Percentiles rank a stretch among this genome's conserved stretches.
Conservation (phyloP, 2,888 invertebrate species). For the Philereme transversata region DNA sequence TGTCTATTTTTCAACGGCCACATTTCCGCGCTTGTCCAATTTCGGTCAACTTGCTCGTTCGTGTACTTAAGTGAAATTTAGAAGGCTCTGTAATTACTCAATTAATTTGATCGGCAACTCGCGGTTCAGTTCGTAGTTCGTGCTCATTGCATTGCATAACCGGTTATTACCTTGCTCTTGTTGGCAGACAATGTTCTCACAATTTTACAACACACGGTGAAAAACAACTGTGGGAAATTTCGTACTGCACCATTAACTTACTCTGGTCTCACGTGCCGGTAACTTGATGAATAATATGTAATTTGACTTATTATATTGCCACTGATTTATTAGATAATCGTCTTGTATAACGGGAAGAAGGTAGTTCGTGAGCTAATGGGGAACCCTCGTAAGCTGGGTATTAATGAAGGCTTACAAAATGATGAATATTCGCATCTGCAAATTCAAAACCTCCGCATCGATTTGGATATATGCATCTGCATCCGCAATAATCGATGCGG, state of each 20-base stretch:
- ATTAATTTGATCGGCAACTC: conserved; percentile 57
- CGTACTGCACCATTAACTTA: conserved; percentile 33
- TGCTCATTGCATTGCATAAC: conserved; percentile 65
- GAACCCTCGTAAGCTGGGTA: too few relatives aligned
- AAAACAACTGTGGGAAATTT: conserved; percentile 70
- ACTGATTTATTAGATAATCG: conserved; percentile 23
- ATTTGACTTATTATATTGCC: conserved; percentile 26
- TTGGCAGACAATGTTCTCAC: conserved; percentile 63
- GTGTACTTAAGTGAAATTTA: conserved; percentile 47
- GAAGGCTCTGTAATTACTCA: conserved; percentile 61
- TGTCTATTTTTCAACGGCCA: conserved; percentile 33
- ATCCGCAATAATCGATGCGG: too few relatives aligned
- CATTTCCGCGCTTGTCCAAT: conserved; percentile 47
- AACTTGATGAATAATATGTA: conserved; percentile 31
- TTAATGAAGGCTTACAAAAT: too few relatives aligned
- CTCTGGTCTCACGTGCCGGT: conserved; percentile 33
- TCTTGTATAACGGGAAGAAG: conserved; percentile 9
- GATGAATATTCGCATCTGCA: too few relatives aligned
- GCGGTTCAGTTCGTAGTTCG: conserved; percentile 54
- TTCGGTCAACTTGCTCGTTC: conserved; percentile 37
- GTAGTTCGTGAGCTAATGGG: too few relatives aligned
- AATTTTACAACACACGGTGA: conserved; percentile 61
- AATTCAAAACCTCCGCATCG: too few relatives aligned
- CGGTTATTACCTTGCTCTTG: conserved; percentile 68
- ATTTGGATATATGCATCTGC: too few relatives aligned